Conservation (phyloP, 2,888 invertebrate species). For the Drosophila prolongata region DNA sequence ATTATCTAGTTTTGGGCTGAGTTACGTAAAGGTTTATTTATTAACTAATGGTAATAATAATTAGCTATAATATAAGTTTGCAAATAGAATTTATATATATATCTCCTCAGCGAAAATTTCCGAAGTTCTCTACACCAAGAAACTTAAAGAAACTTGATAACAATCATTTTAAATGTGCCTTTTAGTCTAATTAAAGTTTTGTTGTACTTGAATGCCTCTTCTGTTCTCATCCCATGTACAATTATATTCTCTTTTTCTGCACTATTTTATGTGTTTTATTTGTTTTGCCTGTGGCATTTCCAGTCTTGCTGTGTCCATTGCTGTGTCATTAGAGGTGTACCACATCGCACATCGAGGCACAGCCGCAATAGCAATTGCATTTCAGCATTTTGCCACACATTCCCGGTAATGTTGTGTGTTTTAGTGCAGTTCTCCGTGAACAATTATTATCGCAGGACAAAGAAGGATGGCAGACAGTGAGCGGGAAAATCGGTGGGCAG, state of each 20-base stretch:
- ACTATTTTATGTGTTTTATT: not conserved
- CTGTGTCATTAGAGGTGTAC: conserved; percentile 43
- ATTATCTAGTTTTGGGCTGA: not conserved
- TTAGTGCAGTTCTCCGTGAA: conserved; percentile 39
- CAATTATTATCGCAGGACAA: conserved; percentile 33
- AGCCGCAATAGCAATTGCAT: conserved; percentile 55
- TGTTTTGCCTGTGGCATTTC: conserved; percentile 11
- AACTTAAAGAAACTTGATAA: not conserved
- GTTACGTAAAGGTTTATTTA: not conserved
- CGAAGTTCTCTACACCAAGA: not conserved
- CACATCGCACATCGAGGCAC: conserved; percentile 42
- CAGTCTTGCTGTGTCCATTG: conserved; percentile 19
- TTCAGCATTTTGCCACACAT: conserved; percentile 52
- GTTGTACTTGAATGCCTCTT: not conserved
- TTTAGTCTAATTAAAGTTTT: conserved; percentile 22
- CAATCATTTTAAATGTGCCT: conserved; percentile 8
- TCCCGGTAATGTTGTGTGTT: conserved; percentile 41
- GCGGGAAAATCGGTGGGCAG: conserved; percentile 3
- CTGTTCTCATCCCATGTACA: not conserved
- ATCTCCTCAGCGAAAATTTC: no score
- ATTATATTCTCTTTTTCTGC: not conserved
- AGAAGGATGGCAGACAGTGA: not conserved
- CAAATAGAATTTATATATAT: no score
- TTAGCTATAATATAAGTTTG: not conserved
- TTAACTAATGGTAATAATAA: not conserved